These are phyloP conservation scores for Aramus guarauna DNA, from an alignment of 2,113 vertebrate genomes.

Conservation along the genomic window DNA sequence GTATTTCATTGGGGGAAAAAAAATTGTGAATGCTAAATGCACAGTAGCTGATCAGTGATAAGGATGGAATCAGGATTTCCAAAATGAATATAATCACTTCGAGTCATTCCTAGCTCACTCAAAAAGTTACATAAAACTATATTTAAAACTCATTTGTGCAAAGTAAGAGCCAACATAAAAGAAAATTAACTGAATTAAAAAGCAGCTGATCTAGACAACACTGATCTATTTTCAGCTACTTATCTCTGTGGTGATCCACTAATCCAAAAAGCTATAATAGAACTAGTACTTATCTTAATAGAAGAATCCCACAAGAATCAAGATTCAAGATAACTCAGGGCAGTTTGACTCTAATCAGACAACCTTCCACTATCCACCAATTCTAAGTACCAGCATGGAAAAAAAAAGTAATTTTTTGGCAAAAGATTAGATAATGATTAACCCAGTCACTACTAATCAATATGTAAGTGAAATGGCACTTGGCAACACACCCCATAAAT, in stretches of 20 bases:
- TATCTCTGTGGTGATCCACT: slow-evolving; percentile 2
- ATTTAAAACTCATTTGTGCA: background rate
- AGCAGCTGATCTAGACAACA: background rate
- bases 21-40: background rate
- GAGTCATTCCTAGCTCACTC: background rate
- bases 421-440: background rate
- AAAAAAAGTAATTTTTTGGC: background rate
- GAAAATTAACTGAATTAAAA: slow-evolving; percentile 1
- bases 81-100: background rate
- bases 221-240: slow-evolving; percentile 4
- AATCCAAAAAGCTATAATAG: background rate
- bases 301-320: slow-evolving; percentile 1
- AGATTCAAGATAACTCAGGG: slow-evolving; percentile 3
- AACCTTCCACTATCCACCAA: background rate
- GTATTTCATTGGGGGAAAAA: background rate
- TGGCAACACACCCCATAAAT: background rate
- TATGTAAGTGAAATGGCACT: background rate
- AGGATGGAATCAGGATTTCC: background rate
- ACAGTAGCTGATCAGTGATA: background rate
- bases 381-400: background rate
- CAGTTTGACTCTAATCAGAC: background rate
- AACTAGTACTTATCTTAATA: slow-evolving; percentile 16
- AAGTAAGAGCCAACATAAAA: background rate
- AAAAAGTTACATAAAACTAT: background rate
- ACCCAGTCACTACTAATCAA: background rate